Conservation (phyloP, 2,113 vertebrate species). For the Colinus virginianus region DNA sequence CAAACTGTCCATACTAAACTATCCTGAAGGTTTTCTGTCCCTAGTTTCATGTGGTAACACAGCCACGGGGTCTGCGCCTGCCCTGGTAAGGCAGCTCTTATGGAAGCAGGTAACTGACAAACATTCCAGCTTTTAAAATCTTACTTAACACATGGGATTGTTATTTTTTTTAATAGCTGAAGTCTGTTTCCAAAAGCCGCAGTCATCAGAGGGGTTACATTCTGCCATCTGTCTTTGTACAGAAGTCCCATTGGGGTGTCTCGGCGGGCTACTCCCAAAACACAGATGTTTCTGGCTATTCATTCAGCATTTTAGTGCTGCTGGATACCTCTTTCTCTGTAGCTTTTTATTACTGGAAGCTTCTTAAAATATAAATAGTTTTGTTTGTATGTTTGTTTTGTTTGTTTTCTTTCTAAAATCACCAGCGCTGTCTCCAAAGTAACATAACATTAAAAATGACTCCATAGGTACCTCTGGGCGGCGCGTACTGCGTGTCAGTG, state of each 20-base stretch:
- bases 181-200: conserved; percentile 29
- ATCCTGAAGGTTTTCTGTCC: not conserved
- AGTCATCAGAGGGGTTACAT: conserved; percentile 58
- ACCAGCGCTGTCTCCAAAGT: not conserved
- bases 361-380: not conserved
- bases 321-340: not conserved
- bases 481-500: not conserved
- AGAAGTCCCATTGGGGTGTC: conserved; percentile 57
- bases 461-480: not conserved
- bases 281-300: conserved; percentile 67
- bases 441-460: not conserved
- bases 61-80: not conserved
- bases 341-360: not conserved
- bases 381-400: not conserved
- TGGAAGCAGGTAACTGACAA: conserved; percentile 18
- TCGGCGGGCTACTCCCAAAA: conserved; percentile 58
- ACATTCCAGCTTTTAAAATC: not conserved
- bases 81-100: not conserved
- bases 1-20: not conserved
- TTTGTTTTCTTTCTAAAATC: not conserved
- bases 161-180: not conserved
- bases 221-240: conserved; percentile 64
- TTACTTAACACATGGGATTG: not conserved
- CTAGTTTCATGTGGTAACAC: not conserved
- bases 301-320: conserved; percentile 33